Evolutionary conservation across 2,888 invertebrate genomes (phyloP).

Genomic region (Agriotes lineatus): DNA sequence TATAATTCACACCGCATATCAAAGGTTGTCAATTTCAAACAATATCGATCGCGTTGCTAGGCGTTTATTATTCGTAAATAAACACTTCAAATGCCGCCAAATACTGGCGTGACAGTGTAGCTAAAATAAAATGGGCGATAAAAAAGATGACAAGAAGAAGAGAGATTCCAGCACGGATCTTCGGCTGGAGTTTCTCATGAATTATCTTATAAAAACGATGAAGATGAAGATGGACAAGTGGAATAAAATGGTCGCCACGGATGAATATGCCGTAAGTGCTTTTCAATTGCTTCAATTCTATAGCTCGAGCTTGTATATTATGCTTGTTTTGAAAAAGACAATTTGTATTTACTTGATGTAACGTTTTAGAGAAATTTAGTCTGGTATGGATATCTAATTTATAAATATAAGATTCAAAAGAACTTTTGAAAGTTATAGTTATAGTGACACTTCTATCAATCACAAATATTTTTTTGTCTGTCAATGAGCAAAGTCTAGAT

Average conservation of each 20-base stretch:
- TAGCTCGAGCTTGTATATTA: too few species aligned
- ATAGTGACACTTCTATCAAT: too few species aligned
- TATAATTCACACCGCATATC: conserved; percentile 26
- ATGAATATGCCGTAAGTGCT: conserved; percentile 73
- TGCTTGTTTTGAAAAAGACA: too few species aligned
- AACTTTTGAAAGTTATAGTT: too few species aligned
- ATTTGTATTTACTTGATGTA: too few species aligned
- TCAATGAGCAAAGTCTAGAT: too few species aligned
- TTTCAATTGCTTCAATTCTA: too few species aligned
- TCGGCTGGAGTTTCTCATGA: conserved; percentile 83
- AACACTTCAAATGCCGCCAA: conserved; percentile 44
- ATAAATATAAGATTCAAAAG: too few species aligned
- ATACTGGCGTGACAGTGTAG: conserved; percentile 13
- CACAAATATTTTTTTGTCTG: too few species aligned
- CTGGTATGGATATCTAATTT: too few species aligned
- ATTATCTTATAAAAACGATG: conserved; percentile 79
- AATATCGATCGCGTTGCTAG: conserved; percentile 54
- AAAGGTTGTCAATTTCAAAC: conserved; percentile 34
- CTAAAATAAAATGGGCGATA: conserved; percentile 48
- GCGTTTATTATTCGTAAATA: conserved; percentile 54
- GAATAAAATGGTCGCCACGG: conserved; percentile 81
- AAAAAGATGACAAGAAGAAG: conserved; percentile 59
- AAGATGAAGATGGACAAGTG: conserved; percentile 90
- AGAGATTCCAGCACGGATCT: conserved; percentile 72
- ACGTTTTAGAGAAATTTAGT: too few species aligned